phyloP scores from a whole-genome alignment of 2,797 vertebrate genomes.

The Sebastes reedi region DNA sequence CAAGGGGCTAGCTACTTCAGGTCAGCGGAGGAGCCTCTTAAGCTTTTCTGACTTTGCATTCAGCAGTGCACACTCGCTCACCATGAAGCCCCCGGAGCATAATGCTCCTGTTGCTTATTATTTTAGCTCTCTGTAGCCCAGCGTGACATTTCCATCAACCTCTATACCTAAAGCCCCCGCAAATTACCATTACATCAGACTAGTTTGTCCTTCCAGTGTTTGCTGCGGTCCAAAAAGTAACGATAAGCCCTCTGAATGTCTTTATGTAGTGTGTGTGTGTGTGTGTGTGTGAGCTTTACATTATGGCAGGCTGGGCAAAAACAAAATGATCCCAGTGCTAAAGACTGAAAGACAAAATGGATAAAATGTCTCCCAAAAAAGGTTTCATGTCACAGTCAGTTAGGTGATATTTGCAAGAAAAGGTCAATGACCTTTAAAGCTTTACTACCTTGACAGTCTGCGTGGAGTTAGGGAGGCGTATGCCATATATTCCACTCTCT shows the following conservation, averaged over 20 bases:
- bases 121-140: constrained; percentile 54
- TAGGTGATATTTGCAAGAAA: constrained; percentile 64
- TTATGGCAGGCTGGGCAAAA: background rate
- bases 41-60: constrained; percentile 64
- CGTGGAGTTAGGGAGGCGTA: constrained; percentile 81
- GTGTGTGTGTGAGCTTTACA: background rate
- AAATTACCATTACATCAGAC: constrained; percentile 58
- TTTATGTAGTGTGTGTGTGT: background rate
- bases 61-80: constrained; percentile 32
- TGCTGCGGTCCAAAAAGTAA: constrained; percentile 30
- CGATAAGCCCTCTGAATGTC: constrained; percentile 44
- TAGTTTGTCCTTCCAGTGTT: constrained; percentile 45
- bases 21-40: constrained; percentile 41
- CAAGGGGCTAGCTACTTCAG: constrained; percentile 32
- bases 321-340: background rate
- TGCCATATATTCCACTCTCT: constrained; percentile 82
- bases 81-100: constrained; percentile 45
- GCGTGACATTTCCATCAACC: constrained; percentile 59
- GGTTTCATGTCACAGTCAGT: constrained; percentile 44
- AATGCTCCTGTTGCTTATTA: constrained; percentile 59
- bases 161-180: constrained; percentile 12
- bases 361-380: constrained; percentile 1
- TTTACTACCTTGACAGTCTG: constrained; percentile 80
- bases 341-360: background rate
- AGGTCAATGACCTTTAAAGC: constrained; percentile 61